Conservation (phyloP, 2,797 vertebrate genomes). For the Cyclura pinguis region DNA sequence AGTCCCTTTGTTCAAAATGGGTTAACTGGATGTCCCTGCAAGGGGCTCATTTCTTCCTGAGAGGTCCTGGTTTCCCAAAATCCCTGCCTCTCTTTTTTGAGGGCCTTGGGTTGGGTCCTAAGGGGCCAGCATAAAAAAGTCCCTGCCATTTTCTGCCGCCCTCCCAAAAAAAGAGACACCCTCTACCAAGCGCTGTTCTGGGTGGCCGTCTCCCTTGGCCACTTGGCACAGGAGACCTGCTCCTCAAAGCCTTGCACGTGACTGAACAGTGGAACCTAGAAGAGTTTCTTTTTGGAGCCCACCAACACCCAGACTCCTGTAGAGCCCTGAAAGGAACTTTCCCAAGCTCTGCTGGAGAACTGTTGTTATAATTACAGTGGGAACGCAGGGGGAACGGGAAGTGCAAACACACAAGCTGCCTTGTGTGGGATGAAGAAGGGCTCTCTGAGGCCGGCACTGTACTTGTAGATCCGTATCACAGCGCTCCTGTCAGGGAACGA, state of each 20-base stretch:
- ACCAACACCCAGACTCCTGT: no score
- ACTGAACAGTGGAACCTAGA: no score
- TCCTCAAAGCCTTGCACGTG: no score
- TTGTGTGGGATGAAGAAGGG: neutral
- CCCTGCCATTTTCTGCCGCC: neutral
- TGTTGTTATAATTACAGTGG: neutral
- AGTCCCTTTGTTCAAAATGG: neutral
- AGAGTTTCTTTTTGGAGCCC: no score
- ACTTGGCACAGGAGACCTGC: neutral
- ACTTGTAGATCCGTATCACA: constrained; percentile 4
- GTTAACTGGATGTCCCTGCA: no score
- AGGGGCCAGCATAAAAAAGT: neutral
- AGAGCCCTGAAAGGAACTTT: no score
- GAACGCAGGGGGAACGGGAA: neutral
- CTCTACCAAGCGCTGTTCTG: neutral
- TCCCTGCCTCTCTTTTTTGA: no score
- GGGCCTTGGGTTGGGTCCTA: neutral
- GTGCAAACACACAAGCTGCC: constrained; percentile 7
- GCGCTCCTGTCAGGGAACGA: neutral
- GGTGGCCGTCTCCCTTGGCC: neutral
- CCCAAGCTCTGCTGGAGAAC: no score
- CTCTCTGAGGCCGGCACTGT: neutral
- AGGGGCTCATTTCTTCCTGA: neutral
- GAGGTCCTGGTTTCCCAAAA: no score
- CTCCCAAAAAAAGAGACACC: neutral